Evolutionary conservation across 2,113 vertebrate genomes (phyloP).

Genomic region (Pholis gunnellus): DNA sequence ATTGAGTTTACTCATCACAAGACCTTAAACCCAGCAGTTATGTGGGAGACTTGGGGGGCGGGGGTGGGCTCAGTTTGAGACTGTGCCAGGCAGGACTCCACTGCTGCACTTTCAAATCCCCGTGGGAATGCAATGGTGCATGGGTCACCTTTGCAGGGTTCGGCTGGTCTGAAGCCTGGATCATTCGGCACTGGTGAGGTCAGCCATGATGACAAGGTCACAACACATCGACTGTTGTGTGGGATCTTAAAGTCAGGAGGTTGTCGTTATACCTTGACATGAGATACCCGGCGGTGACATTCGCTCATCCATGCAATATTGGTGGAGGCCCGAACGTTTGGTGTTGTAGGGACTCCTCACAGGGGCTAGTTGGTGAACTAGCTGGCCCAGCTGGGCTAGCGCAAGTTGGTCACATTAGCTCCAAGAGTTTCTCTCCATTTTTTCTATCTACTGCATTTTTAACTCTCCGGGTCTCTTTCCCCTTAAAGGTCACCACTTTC

Average conservation of each 20-base stretch:
- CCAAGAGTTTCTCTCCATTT: too few species aligned
- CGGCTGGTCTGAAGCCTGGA: neutral
- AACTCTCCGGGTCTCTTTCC: too few species aligned
- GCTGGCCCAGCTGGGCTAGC: too few species aligned
- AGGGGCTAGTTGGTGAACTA: too few species aligned
- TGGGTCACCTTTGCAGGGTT: conserved; percentile 23
- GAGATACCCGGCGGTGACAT: neutral
- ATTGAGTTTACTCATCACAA: conserved; percentile 49
- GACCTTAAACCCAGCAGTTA: conserved; percentile 37
- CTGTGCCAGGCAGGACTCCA: neutral
- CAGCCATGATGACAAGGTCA: conserved; percentile 55
- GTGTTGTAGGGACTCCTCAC: too few species aligned
- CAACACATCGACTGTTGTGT: conserved; percentile 7
- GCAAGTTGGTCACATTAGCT: too few species aligned
- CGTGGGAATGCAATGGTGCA: conserved; percentile 49
- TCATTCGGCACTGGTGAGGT: conserved; percentile 26
- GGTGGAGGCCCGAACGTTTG: too few species aligned
- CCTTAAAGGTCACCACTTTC: too few species aligned
- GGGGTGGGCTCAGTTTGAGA: conserved; percentile 27
- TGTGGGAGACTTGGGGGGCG: conserved; percentile 19
- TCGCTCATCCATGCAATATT: too few species aligned
- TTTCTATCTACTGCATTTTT: too few species aligned
- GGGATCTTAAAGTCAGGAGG: conserved; percentile 21
- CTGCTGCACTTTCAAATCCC: conserved; percentile 42
- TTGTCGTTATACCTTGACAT: conserved; percentile 1